Evolutionary conservation across 2,888 invertebrate genomes (phyloP).

Genomic region (Meandrusa payeni): DNA sequence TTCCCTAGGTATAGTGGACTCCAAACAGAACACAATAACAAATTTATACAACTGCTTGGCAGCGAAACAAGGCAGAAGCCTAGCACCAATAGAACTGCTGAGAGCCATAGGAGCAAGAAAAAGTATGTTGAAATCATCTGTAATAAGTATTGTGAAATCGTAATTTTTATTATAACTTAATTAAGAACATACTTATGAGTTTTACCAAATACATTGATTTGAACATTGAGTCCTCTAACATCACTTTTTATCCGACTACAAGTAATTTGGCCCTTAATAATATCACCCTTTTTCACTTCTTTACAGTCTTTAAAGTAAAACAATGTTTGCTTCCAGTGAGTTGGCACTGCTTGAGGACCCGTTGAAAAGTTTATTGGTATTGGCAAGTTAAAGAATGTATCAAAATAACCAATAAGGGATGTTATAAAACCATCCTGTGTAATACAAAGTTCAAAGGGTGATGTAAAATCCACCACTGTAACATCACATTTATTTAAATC

Average conservation of each 20-base stretch:
- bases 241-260: constrained; percentile 88
- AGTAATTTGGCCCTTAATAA: constrained; percentile 83
- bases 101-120: too few relatives aligned
- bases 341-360: constrained; percentile 85
- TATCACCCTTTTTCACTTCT: constrained; percentile 84
- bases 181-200: constrained; percentile 83
- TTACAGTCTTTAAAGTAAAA: constrained; percentile 90
- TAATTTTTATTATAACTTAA: too few relatives aligned
- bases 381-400: constrained; percentile 89
- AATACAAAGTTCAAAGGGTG: constrained; percentile 84
- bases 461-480: constrained; percentile 86
- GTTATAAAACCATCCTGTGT: constrained; percentile 85
- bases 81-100: too few relatives aligned
- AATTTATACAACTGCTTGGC: too few relatives aligned
- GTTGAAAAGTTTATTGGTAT: constrained; percentile 87
- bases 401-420: constrained; percentile 94
- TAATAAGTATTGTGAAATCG: too few relatives aligned
- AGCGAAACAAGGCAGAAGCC: too few relatives aligned
- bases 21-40: too few relatives aligned
- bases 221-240: constrained; percentile 86
- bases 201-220: constrained; percentile 83
- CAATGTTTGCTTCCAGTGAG: constrained; percentile 98
- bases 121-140: too few relatives aligned
- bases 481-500: constrained; percentile 88
- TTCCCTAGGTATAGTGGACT: too few relatives aligned